Base-by-base conservation (phyloP, 37 sponge, comb jelly and placozoan genomes). In the Ephydatia muelleri region DNA sequence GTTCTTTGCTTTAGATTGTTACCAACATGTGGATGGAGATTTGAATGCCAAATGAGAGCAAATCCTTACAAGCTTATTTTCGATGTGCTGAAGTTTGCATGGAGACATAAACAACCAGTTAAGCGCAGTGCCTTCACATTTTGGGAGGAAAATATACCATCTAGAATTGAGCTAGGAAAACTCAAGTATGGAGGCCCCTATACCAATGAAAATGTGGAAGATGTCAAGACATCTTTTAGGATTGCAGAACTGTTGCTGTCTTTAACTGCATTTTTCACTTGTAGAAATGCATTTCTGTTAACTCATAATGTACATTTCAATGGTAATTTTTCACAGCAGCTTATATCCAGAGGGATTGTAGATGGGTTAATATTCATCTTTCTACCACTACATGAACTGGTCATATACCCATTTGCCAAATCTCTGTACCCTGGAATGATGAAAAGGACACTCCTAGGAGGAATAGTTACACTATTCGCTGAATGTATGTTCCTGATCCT, bases 101-200 rank as follows among this genome's bases (percentile, higher is more conserved):
- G 38, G 29, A 40, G 64, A 33, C 80, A 79, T 36, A 79, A 79
- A 23, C 31, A 30, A 12, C 80, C 80, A 48, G 67, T 79, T 1
- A 79, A 16, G 30, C 27, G 80, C 5, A 79, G 80, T 79, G 80
- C 80, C 13, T 28, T 48, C 5, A 79, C 80, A 32, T 79, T 65
- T 31, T 79, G 80, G 57, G 80, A 79, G 64, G 64, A 48, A 9
- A 66, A 48, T 79, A 23, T 49, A 48, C 80, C 80, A 23, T 65
- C 29, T 23, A 28, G 80, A 21, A n/a, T 79, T 49, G 80, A 79
- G 11, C 49, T 79, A 11, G 80, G 65, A 30, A 79, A 79, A 48
- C 11, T 4, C 32, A 79, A 79, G 32, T 79, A 79, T 57, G 80
- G 80, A 16, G 80, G 80, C 9, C 80, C 80, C 49, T 79, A 79